Conservation (phyloP, 2,113 vertebrate genomes). For the Corapipo altera region DNA sequence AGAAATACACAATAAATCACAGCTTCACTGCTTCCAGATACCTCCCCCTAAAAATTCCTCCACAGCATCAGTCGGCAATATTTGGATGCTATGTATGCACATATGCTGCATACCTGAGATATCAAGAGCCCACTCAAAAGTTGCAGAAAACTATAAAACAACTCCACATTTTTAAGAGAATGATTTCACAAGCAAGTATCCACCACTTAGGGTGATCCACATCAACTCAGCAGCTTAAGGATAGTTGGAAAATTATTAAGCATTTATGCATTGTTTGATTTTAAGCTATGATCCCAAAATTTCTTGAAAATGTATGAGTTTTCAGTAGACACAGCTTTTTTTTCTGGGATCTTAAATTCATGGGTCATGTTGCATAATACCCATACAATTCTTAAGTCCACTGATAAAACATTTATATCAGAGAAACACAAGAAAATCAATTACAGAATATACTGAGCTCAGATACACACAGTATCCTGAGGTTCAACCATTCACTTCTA, state of each 20-base stretch:
- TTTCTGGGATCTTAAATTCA: not conserved
- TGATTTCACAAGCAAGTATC: not conserved
- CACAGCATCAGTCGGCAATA: not conserved
- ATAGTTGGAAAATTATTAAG: not conserved
- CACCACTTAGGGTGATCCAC: not conserved
- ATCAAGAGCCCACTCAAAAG: not conserved
- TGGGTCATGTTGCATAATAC: not conserved
- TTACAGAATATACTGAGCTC: not conserved
- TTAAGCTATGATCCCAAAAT: not conserved
- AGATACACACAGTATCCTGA: rapidly evolving
- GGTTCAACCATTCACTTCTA: not conserved
- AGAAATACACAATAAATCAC: not conserved
- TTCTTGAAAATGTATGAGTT: not conserved
- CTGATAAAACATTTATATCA: not conserved
- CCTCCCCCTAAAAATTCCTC: not conserved
- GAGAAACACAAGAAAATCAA: not conserved
- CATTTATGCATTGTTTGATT: not conserved
- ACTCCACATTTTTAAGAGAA: not conserved
- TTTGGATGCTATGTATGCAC: not conserved
- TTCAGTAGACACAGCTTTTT: not conserved
- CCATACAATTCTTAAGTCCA: not conserved
- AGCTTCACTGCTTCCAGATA: not conserved
- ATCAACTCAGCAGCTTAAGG: not conserved
- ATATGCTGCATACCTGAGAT: not conserved
- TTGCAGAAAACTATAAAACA: not conserved